Conservation (phyloP, 2,888 invertebrate genomes). For the Proisotoma minuta region DNA sequence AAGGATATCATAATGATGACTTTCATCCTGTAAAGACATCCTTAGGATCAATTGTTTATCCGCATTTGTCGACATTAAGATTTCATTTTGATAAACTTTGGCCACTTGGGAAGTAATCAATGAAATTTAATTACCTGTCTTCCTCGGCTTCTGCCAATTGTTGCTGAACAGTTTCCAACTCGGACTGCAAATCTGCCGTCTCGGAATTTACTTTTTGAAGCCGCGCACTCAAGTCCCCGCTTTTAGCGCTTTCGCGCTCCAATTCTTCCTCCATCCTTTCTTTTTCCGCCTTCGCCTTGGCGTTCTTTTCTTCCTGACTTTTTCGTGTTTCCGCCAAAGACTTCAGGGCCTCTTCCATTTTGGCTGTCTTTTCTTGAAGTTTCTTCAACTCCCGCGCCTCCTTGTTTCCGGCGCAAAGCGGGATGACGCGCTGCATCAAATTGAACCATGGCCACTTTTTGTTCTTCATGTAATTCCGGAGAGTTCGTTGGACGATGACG, state of each 20-base stretch:
- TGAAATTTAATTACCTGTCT: too few species aligned
- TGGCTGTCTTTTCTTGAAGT: not conserved
- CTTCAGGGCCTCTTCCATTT: not conserved
- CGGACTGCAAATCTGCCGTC: not conserved
- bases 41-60: too few species aligned
- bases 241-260: not conserved
- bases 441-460: not conserved
- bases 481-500: not conserved
- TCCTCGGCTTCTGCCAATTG: not conserved
- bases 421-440: not conserved
- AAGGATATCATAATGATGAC: too few species aligned
- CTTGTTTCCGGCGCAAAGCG: not conserved
- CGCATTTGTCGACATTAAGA: too few species aligned
- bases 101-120: too few species aligned
- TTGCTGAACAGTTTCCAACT: not conserved
- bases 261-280: not conserved
- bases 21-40: too few species aligned
- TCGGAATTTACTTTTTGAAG: not conserved
- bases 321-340: not conserved
- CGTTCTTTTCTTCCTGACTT: not conserved
- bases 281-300: not conserved
- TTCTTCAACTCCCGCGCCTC: not conserved
- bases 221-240: not conserved
- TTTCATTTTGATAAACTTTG: too few species aligned
- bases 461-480: not conserved